Conservation (phyloP, 1,140 invertebrate genomes). For the Drosophila leontia region DNA sequence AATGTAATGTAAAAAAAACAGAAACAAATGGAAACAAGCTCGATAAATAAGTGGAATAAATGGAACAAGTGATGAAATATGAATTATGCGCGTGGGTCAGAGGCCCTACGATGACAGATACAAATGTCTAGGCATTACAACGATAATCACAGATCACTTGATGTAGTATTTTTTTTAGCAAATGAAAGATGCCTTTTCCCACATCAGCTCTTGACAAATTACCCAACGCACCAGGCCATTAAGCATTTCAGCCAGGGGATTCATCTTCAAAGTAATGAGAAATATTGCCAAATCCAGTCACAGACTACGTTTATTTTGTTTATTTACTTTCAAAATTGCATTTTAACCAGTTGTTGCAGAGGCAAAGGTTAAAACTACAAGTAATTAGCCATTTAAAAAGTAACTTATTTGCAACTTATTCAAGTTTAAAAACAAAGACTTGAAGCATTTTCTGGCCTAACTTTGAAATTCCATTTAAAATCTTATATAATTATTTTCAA, state of each 20-base stretch:
- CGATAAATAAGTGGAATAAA: slow-evolving; percentile 61
- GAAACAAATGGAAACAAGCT: slow-evolving; percentile 34
- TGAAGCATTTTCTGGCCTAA: too few relatives aligned
- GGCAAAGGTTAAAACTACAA: neutral
- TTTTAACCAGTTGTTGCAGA: neutral
- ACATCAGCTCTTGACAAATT: slow-evolving; percentile 30
- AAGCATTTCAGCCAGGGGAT: slow-evolving; percentile 18
- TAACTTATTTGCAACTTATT: neutral
- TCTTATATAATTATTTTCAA: neutral
- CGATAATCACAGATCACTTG: slow-evolving; percentile 16
- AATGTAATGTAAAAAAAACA: slow-evolving; percentile 25
- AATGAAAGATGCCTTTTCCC: slow-evolving; percentile 12
- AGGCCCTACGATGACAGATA: slow-evolving; percentile 17
- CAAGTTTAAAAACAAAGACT: neutral
- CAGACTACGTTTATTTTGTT: neutral
- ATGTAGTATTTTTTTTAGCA: neutral
- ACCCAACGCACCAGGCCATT: slow-evolving; percentile 12
- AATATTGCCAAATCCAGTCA: neutral
- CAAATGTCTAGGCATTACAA: slow-evolving; percentile 33
- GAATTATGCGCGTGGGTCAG: neutral
- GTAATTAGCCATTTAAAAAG: neutral
- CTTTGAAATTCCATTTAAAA: neutral
- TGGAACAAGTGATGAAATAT: slow-evolving; percentile 5
- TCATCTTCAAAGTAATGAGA: slow-evolving; percentile 9
- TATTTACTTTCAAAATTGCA: slow-evolving; percentile 17